phyloP scores from a whole-genome alignment of 2,113 vertebrate species.

The Ellobius talpinus region DNA sequence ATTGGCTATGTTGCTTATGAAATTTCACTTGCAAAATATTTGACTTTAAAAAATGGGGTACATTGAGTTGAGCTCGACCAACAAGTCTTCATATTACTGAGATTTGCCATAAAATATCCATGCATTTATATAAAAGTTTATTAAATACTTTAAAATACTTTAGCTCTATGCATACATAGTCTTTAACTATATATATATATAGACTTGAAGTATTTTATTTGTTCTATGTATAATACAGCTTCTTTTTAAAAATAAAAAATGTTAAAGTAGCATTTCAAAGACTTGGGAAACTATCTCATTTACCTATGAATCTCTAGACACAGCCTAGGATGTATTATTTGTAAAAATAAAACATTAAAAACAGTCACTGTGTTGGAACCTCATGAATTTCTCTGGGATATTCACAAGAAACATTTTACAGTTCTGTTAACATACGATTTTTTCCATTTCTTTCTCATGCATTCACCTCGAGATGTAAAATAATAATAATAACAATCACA shows the following conservation, averaged over 20 bases:
- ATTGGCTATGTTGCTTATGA: background rate
- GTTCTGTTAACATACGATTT: background rate
- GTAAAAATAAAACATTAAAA: background rate
- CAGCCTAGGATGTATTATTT: background rate
- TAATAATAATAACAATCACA: too few species aligned
- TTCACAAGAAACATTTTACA: background rate
- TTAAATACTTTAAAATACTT: constrained; percentile 34
- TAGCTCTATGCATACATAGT: background rate
- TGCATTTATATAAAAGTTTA: constrained; percentile 48
- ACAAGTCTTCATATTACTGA: background rate
- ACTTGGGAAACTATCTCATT: background rate
- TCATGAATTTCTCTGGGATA: background rate
- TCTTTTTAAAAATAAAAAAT: constrained; percentile 34
- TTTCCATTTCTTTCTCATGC: background rate
- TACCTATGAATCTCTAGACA: background rate
- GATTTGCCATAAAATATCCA: background rate
- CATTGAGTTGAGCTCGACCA: background rate
- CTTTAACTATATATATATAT: too few species aligned
- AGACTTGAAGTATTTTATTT: background rate
- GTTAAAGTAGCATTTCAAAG: background rate
- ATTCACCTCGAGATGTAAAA: background rate
- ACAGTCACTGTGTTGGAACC: background rate
- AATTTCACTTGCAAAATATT: background rate
- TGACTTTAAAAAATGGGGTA: constrained; percentile 25
- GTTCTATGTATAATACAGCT: background rate